Percentiles rank a stretch among this genome's conserved stretches.
These are phyloP conservation scores for Chondrosia reniformis DNA, from an alignment of 37 sponge, comb jelly and placozoan genomes.

Conservation along the genomic window DNA sequence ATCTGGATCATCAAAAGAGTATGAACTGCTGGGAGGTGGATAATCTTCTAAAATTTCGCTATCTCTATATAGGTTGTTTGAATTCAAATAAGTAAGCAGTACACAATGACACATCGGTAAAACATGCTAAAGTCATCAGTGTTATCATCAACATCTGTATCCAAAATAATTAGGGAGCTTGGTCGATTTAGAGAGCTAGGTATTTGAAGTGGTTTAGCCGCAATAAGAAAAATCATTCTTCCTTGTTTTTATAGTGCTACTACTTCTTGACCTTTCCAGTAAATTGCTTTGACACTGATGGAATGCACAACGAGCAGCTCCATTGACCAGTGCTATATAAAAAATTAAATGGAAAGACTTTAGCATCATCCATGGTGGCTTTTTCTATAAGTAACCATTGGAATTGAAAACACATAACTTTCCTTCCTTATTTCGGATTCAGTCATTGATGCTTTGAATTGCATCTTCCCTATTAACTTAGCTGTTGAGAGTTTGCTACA, in stretches of 20 bases:
- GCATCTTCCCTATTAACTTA: not conserved
- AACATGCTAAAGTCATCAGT: too few species aligned
- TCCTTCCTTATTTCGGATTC: not conserved
- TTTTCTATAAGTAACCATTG: not conserved
- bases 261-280: not conserved
- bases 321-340: not conserved
- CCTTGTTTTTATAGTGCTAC: not conserved
- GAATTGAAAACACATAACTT: not conserved
- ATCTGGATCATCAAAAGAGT: not conserved
- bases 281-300: not conserved
- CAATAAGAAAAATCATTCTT: not conserved
- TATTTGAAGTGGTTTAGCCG: not conserved
- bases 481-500: not conserved
- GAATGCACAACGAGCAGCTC: not conserved
- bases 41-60: not conserved
- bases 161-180: not conserved
- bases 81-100: too few species aligned
- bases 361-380: not conserved
- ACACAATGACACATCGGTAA: too few species aligned
- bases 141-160: not conserved
- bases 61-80: not conserved
- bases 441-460: not conserved
- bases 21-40: not conserved
- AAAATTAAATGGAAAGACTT: not conserved
- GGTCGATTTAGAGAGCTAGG: not conserved